These are phyloP conservation scores for Vidua macroura DNA, from an alignment of 2,113 vertebrate genomes.

Conservation along the genomic window DNA sequence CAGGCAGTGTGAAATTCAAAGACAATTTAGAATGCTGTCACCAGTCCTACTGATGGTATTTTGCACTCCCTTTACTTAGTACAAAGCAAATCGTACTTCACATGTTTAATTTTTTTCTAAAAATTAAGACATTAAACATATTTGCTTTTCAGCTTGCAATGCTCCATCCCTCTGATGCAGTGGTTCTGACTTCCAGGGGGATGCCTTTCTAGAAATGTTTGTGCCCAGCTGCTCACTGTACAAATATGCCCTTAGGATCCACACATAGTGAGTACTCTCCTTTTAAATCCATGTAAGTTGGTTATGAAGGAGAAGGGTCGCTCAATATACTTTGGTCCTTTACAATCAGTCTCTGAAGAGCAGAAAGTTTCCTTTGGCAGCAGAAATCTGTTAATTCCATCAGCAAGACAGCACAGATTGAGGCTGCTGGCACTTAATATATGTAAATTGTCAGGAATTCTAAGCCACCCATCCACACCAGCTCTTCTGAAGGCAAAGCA, in stretches of 20 bases:
- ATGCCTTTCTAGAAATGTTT: not conserved
- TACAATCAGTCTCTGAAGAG: not conserved
- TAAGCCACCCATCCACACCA: not conserved
- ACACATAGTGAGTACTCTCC: not conserved
- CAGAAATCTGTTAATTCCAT: not conserved
- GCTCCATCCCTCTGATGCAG: not conserved
- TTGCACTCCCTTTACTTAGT: not conserved
- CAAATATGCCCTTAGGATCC: not conserved
- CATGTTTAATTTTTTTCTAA: not conserved
- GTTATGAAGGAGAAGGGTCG: not conserved
- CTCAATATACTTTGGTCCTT: not conserved
- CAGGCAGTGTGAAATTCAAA: not conserved
- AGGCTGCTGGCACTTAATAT: not conserved
- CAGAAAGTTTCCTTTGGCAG: constrained; percentile 15
- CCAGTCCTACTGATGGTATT: not conserved
- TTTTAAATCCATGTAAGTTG: not conserved
- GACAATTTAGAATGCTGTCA: not conserved
- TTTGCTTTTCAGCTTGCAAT: constrained; percentile 17
- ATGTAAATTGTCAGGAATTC: not conserved
- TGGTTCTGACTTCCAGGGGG: not conserved
- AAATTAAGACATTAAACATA: constrained; percentile 8
- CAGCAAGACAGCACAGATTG: constrained; percentile 12
- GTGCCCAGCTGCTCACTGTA: constrained; percentile 2
- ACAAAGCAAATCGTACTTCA: not conserved
- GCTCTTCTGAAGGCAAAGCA: not conserved